These are phyloP conservation scores for Elachura formosa DNA, from an alignment of 2,113 vertebrate species.

Conservation along the genomic window DNA sequence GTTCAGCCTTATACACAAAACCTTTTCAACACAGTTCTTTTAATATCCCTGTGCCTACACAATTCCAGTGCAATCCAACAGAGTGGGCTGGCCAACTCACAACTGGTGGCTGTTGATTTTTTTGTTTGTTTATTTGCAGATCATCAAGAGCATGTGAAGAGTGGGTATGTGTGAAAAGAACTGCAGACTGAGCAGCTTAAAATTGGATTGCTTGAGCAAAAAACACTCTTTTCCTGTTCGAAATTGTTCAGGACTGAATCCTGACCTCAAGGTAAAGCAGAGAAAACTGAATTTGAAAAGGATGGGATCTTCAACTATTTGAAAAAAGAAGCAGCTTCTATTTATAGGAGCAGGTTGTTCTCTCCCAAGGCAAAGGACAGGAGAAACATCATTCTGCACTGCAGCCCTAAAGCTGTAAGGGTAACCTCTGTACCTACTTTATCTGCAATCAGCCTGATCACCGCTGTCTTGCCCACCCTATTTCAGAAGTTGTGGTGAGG, in stretches of 20 bases:
- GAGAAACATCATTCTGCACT: background rate
- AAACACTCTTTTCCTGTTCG: conserved; percentile 16
- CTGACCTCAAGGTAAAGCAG: conserved; percentile 41
- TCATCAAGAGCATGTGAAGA: conserved; percentile 71
- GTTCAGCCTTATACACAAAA: conserved; percentile 56
- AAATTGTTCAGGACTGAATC: conserved; percentile 47
- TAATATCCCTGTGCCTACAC: conserved; percentile 65
- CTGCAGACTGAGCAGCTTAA: conserved; percentile 68
- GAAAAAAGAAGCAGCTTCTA: background rate
- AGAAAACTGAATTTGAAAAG: background rate
- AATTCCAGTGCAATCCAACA: conserved; percentile 63
- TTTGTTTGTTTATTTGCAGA: conserved; percentile 73
- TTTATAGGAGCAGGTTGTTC: background rate
- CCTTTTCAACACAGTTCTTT: conserved; percentile 61
- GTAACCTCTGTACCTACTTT: background rate
- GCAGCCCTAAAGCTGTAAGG: background rate
- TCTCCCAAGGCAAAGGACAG: background rate
- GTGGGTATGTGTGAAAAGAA: conserved; percentile 73
- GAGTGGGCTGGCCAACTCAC: conserved; percentile 64
- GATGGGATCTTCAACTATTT: background rate
- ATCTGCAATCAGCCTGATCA: background rate
- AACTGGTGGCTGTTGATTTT: conserved; percentile 70
- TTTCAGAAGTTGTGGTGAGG: background rate
- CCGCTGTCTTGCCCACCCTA: background rate
- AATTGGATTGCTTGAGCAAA: conserved; percentile 60